phyloP scores from a whole-genome alignment of 2,888 invertebrate species.

The Apamea monoglypha region DNA sequence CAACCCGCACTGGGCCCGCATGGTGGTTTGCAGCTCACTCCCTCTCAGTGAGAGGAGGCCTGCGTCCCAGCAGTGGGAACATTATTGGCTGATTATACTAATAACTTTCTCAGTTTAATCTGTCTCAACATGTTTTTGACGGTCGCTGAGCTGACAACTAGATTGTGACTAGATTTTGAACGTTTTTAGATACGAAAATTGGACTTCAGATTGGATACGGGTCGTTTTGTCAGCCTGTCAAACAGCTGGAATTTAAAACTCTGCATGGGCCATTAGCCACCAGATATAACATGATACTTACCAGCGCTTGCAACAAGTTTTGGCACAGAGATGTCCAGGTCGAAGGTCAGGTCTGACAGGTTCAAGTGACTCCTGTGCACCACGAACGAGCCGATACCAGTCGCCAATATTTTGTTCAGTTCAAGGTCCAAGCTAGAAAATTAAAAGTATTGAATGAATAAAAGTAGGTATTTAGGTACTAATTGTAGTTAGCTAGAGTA shows the following conservation, averaged over 20 bases:
- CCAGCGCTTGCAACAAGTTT: constrained; percentile 74
- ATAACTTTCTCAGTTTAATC: no score
- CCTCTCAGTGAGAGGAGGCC: no score
- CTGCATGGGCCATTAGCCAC: neutral
- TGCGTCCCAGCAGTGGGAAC: no score
- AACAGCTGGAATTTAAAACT: neutral
- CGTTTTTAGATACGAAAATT: neutral
- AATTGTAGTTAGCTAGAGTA: neutral
- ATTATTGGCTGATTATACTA: no score
- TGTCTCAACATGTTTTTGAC: neutral
- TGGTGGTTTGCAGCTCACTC: no score
- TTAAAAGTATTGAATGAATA: neutral
- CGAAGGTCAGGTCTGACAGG: constrained; percentile 75
- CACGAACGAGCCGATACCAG: constrained; percentile 80
- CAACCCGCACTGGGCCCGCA: no score
- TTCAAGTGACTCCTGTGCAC: constrained; percentile 76
- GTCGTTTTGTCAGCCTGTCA: neutral
- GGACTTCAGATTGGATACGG: neutral
- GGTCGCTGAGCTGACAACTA: neutral
- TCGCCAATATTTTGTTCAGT: constrained; percentile 70
- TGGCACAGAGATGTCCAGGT: constrained; percentile 81
- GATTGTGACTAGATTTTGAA: neutral
- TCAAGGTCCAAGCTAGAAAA: constrained; percentile 78
- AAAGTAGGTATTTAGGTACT: neutral
- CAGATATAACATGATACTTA: constrained; percentile 59